Percentiles rank a stretch among this genome's conserved stretches.
Evolutionary conservation across 1,140 invertebrate genomes (phyloP).

Genomic region (Drosophila tristis): DNA sequence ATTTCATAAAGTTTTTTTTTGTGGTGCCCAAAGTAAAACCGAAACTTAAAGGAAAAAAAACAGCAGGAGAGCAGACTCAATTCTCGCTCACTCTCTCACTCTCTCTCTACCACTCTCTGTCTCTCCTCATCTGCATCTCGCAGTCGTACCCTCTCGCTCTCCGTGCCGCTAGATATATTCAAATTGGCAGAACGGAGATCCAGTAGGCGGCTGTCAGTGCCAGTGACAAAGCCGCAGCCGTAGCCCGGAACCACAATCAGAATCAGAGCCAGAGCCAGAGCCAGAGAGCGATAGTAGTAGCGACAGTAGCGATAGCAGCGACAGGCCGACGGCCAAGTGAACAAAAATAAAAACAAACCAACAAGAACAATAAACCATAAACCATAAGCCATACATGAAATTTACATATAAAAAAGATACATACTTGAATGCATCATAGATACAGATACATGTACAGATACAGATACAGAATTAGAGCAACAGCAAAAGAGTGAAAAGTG

Average conservation of each 20-base stretch:
- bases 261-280: too few species aligned
- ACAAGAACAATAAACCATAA: neutral
- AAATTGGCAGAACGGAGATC: constrained; percentile 4
- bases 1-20: too few species aligned
- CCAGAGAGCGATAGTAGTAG: neutral
- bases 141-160: too few species aligned
- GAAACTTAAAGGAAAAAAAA: too few species aligned
- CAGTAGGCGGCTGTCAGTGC: constrained; percentile 5
- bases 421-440: constrained; percentile 13
- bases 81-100: too few species aligned
- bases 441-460: constrained; percentile 10
- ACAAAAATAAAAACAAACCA: neutral
- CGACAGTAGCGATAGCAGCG: constrained; percentile 6
- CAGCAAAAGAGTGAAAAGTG: constrained; percentile 21
- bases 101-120: too few species aligned
- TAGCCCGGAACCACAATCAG: too few species aligned
- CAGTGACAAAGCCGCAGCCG: constrained; percentile 2
- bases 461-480: constrained; percentile 11
- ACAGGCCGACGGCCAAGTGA: constrained; percentile 3
- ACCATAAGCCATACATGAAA: constrained; percentile 18
- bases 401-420: constrained; percentile 1
- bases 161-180: neutral
- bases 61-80: too few species aligned
- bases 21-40: too few species aligned
- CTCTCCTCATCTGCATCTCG: too few species aligned